Base-by-base conservation (phyloP, 2,797 vertebrate genomes). In the Garrulus glandarius region DNA sequence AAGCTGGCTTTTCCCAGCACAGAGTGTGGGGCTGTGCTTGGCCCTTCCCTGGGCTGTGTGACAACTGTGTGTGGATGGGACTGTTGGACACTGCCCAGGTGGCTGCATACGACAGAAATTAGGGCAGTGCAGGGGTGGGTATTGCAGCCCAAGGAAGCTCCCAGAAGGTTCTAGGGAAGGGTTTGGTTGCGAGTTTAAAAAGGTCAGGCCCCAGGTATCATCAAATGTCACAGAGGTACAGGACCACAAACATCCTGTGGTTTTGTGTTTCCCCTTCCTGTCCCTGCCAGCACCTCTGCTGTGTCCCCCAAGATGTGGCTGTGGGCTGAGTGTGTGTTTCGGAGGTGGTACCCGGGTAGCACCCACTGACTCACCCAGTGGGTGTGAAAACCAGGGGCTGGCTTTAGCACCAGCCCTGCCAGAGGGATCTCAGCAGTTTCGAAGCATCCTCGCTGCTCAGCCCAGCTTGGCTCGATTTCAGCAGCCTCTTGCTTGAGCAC, bases 11-110 rank as follows among this genome's bases (percentile, higher is more conserved):
- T 78, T 84, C 71, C 52, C 64, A 70, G 37, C 4, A 2, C 55
- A 7, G 53, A 43, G 18, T 1, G 3, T 26, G 41, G 1, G 11
- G 49, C 75, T 49, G 30, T 23, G 64, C 69, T 32, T 29, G 19
- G 32, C 47, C 86, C 49, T 67, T 56, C 67, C 64, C 49, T 44
- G 65, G 65, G 47, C 72, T 22, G 7, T 4, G 32, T 26, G 26
- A 41, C 14, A 11, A 0, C 49, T 27, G n/a, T 36, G 21, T 0
- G 0, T 15, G 87, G 23, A 69, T 6, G 21, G 80, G 36, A 12
- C 32, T 65, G 65, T 16, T 6, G 32, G 70, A 44, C 30, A 8
- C 37, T 44, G 50, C 64, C 63, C 1, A 2, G 13, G 70, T 63
- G 2, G 49, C 61, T 88, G 89, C 69, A 71, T 30, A 10, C 0